phyloP scores from a whole-genome alignment of 2,797 vertebrate species.

The Myripristis murdjan region DNA sequence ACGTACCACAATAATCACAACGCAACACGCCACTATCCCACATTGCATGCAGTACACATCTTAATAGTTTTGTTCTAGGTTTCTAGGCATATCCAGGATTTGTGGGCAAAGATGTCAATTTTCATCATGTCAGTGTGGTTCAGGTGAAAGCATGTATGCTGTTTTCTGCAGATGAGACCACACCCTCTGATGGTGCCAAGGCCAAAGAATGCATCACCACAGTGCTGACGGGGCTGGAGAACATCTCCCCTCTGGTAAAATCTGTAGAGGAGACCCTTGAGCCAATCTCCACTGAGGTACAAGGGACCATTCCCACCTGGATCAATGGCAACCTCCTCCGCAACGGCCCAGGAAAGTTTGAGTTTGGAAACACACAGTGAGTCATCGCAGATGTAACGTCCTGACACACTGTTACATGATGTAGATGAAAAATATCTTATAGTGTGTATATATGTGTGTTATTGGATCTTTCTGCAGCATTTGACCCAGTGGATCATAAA shows the following conservation, averaged over 20 bases:
- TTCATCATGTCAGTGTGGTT: neutral
- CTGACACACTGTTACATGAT: neutral
- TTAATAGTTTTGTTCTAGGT: no score
- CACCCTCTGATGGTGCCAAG: conserved; percentile 47
- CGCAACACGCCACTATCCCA: no score
- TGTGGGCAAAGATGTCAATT: no score
- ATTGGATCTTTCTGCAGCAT: no score
- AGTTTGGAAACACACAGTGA: conserved; percentile 94
- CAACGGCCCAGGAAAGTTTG: conserved; percentile 95
- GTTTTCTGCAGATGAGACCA: conserved; percentile 37
- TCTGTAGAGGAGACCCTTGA: conserved; percentile 88
- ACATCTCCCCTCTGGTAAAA: conserved; percentile 85
- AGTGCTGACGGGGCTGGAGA: conserved; percentile 76
- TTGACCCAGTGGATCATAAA: no score
- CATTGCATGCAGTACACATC: no score
- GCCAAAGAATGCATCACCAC: conserved; percentile 36
- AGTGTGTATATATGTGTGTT: neutral
- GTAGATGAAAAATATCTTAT: neutral
- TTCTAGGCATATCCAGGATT: no score
- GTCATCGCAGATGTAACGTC: conserved; percentile 33
- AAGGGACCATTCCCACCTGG: conserved; percentile 91
- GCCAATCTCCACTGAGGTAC: conserved; percentile 82
- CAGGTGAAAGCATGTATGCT: neutral
- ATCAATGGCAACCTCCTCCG: conserved; percentile 90
- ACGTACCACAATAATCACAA: no score